Evolutionary conservation across 2,113 vertebrate genomes (phyloP), one percentile per base, ranked within the genome.

Genomic region (Corvus moneduloides): DNA sequence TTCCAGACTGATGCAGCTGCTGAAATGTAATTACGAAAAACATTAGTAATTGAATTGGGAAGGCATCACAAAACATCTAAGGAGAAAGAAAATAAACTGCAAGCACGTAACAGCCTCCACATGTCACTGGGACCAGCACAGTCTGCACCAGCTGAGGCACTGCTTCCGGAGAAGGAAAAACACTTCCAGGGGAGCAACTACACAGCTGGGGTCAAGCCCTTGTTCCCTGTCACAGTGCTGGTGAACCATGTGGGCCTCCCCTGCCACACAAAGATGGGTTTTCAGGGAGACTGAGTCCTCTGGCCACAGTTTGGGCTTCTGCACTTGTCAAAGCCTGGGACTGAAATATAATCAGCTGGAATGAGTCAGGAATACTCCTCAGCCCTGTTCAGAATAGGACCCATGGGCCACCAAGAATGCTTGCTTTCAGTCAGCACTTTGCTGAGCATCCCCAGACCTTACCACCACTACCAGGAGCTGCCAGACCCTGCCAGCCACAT

Each of bases 41-140:
- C 93, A 78, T 35, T 74, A 94, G 68, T 37, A 86, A 68, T 61
- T 81, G 28, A 78, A 93, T 49, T 63, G 72, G 56, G 56, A 90
- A 59, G 64, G 44, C 43, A 46, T 59, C 86, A 68, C 61, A 90
- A 92, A 92, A 81, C 52, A 84, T 41, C 44, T 52, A 88, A 86
- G 59, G 56, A 92, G 67, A 72, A 78, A 61, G 55, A 93, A 94
- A 92, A 95, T 39, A 83, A 90, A 77, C 41, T 44, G 68, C 46
- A 87, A 96, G 82, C 66, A 46, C 1, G 2, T 63, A 90, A 93
- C 64, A 52, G 76, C 35, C 83, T 92, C 75, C 88, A 86, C 73
- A 48, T 46, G 68, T 84, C 72, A 72, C 33, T 61, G 56, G 52
- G 71, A 73, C 26, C 52, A 80, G 55, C 27, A 58, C 2, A 3